phyloP scores from a whole-genome alignment of 2,113 vertebrate genomes.

The Piprites chloris region DNA sequence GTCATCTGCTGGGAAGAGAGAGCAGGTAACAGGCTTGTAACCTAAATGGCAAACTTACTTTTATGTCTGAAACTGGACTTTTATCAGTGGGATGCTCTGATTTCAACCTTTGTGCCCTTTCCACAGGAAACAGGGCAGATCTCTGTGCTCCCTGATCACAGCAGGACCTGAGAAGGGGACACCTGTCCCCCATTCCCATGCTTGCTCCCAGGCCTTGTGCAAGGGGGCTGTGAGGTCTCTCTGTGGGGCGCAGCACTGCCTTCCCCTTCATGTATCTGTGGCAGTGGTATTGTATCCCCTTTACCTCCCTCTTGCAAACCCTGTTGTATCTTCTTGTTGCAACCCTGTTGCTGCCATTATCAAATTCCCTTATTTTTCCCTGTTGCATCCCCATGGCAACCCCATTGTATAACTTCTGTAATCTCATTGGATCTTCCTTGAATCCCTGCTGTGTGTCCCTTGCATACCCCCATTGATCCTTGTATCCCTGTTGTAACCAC shows the following conservation, averaged over 20 bases:
- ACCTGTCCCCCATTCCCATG: background rate
- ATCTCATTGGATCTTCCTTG: background rate
- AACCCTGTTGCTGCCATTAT: background rate
- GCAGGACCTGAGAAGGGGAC: background rate
- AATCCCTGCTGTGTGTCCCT: background rate
- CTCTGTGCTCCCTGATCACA: background rate
- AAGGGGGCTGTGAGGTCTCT: background rate
- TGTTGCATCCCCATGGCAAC: background rate
- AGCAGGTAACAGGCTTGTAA: background rate
- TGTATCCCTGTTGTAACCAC: background rate
- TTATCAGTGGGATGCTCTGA: background rate
- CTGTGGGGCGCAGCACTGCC: rapidly evolving
- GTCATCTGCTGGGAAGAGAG: background rate
- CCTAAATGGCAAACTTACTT: background rate
- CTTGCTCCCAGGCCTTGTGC: background rate
- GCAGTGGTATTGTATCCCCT: background rate
- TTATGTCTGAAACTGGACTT: background rate
- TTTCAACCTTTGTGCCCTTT: background rate
- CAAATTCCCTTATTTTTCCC: background rate
- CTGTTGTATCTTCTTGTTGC: background rate
- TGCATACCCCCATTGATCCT: no score
- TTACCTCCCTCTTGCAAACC: background rate
- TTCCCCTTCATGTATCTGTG: background rate
- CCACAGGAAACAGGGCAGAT: background rate
- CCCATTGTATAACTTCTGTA: background rate